Evolutionary conservation across 2,888 invertebrate genomes (phyloP), one percentile per base, ranked within the genome.

Genomic region (Phania funesta): DNA sequence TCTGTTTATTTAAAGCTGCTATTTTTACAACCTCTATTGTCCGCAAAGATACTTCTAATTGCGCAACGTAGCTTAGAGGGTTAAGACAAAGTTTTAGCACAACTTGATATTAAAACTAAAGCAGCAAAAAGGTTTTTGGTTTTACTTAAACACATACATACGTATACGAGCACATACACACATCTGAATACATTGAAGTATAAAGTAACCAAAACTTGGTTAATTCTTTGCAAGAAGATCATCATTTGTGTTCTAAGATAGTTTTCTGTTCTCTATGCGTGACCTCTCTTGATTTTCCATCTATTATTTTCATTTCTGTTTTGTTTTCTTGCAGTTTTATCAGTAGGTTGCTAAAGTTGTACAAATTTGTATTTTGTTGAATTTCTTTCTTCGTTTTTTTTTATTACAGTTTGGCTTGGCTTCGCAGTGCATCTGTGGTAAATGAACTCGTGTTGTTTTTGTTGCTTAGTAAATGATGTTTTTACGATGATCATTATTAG

Each of bases 181-280:
- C 48, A n/a, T 8, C 11, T 26, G 7, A 26, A 1, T 29, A 44
- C 16, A 20, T 26, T 16, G 11, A 35, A 29, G 35, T 48, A 46
- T 75, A 65, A 56, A 38, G 46, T 38, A 56, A 75, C 50, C 48
- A 58, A 58, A 74, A 32, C 54, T n/a, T 20, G 35, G n/a, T 56
- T 24, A 16, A 13, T 67, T 48, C 48, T 67, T 60, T 11, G 44
- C 13, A 56, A 56, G 7, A 56, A 38, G 54, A 44, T 29, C 32
- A 29, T 44, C 29, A 6, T 29, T 29, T 38, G 16, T 46, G 56
- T 48, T 65, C 9, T n/a, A 16, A 48, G 20, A 22, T 35, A 11
- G 11, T 29, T 70, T 78, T 60, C 62, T 64, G 48, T 70, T 24
- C 54, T 64, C 58, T 65, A 52, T 80, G 76, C 70, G 70, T 75